Evolutionary conservation across 1,140 invertebrate species (phyloP), one percentile per base, ranked within the genome.

Genomic region (Pseudomyrmex cubaensis): DNA sequence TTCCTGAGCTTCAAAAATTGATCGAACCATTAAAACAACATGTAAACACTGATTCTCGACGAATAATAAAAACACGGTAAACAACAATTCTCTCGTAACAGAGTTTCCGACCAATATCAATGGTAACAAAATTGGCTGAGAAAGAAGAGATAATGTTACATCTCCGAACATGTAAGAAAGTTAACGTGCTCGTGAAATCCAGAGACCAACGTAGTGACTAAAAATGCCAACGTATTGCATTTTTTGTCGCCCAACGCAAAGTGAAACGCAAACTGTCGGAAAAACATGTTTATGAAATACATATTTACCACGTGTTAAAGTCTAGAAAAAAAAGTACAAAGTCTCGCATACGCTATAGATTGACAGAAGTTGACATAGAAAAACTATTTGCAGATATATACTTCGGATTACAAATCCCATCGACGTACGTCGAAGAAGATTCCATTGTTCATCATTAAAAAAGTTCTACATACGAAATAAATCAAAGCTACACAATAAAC

Each of bases 21-120:
- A 62, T 52, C 64, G 22, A 77, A 56, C 44, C 20, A 25, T 75
- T 74, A 69, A 12, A 70, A 1, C 44, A 20, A 66, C 66, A 46
- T 52, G 12, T 44, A 44, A 64, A 35, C 50, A 61, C 54, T 17
- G 67, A 75, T 77, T 77, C 48, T 86, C 54, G 0, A 66, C 17
- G 52, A 87, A 64, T 22, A 69, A 67, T 64, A 82, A 74, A 69
- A 87, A 59, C 44, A 57, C 72, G 56, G 73, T 54, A 35, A 35
- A 61, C 5, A 7, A 87, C 50, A 87, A 77, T 50, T 78, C 67
- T 77, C 64, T 44, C 66, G 25, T 76, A 56, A 20, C 74, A 48
- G 50, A 69, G 77, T 25, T 35, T 63, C 72, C 74, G 54, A 64
- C 76, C 64, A 35, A 25, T 66, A 8, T 73, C 61, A 62, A 59